A percentile compares a stretch with the other conserved stretches of the same genome.
These are phyloP conservation scores for Xenops minutus DNA, from an alignment of 2,797 vertebrate species.

Conservation along the genomic window DNA sequence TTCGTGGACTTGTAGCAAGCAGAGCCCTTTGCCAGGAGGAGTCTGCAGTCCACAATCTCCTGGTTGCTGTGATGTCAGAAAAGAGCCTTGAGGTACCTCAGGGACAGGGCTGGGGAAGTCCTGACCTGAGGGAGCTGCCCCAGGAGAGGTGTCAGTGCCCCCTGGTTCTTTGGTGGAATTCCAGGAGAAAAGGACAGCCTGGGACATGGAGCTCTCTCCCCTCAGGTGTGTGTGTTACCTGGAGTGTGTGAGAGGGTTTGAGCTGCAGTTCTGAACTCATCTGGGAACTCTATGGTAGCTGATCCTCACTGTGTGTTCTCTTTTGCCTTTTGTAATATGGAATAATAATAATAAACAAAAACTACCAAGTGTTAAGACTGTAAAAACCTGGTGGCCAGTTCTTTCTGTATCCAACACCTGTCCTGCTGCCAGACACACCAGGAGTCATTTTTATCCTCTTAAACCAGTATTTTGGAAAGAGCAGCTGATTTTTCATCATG, in stretches of 20 bases:
- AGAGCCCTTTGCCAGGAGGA: slow-evolving; percentile 1
- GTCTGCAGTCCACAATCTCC: not conserved
- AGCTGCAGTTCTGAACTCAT: not conserved
- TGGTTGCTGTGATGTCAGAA: not conserved
- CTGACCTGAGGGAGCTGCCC: not conserved
- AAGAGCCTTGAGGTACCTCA: not conserved
- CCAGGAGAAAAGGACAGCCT: not conserved
- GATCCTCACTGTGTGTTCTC: slow-evolving; percentile 19
- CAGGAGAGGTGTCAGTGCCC: not conserved
- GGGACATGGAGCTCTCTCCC: not conserved
- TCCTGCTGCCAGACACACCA: not conserved
- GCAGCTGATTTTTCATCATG: not conserved
- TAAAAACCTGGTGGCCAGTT: not conserved
- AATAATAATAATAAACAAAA: not conserved
- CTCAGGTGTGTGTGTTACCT: not conserved
- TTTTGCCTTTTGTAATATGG: slow-evolving; percentile 1
- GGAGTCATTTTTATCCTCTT: not conserved
- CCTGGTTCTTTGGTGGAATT: not conserved
- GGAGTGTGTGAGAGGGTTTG: not conserved
- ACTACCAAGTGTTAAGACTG: not conserved
- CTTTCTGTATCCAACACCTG: not conserved
- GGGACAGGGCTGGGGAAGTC: not conserved
- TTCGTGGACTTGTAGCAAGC: not conserved
- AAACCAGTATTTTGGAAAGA: not conserved
- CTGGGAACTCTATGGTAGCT: not conserved